These are phyloP conservation scores for Myrmecophaga tridactyla DNA, from an alignment of 2,113 vertebrate species.

Conservation along the genomic window DNA sequence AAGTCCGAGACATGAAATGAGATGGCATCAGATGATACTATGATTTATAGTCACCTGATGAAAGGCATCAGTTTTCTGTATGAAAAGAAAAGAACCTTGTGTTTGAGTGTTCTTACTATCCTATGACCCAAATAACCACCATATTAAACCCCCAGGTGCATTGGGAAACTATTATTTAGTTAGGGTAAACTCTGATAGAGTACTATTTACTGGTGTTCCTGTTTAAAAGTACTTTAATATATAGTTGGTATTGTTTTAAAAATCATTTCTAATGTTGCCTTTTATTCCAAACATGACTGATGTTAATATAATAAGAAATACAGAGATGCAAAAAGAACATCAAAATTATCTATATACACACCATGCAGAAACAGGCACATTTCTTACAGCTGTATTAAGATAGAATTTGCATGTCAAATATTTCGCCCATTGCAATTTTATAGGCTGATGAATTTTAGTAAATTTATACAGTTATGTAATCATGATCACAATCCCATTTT, in stretches of 20 bases:
- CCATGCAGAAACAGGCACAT: background rate
- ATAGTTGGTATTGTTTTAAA: background rate
- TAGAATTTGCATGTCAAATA: background rate
- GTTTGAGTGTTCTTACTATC: background rate
- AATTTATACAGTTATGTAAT: background rate
- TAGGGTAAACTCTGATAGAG: background rate
- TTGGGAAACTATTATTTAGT: background rate
- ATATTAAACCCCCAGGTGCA: background rate
- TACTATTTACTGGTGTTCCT: background rate
- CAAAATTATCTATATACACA: background rate
- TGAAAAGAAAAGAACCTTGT: background rate
- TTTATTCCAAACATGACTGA: background rate
- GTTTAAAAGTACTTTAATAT: background rate
- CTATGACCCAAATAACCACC: background rate
- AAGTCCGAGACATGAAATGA: background rate
- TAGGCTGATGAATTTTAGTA: background rate
- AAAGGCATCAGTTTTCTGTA: background rate
- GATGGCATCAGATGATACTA: background rate
- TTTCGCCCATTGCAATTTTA: background rate
- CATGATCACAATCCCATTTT: background rate
- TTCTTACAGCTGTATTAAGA: background rate
- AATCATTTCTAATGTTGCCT: background rate
- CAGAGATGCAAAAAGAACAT: background rate
- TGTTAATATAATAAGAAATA: background rate
- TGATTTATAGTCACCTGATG: slow-evolving; percentile 10